Base-by-base conservation (phyloP, 2,888 invertebrate species). In the Philopedon plagiatum region DNA sequence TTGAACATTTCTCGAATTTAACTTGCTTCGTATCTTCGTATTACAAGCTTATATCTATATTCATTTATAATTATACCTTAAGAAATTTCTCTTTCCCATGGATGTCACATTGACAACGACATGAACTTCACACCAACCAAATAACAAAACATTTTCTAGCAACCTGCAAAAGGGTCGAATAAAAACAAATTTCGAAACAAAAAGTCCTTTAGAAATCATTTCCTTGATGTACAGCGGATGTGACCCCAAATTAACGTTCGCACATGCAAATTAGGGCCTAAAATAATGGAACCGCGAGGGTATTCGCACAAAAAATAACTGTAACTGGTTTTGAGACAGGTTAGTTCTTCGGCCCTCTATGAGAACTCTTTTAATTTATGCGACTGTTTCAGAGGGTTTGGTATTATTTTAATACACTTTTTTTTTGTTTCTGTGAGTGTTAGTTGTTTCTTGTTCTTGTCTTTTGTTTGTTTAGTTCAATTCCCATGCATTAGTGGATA, bases 291-390 rank as follows among this genome's bases (percentile, higher is more conserved):
- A 61, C 51, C 11, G 49, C 19, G 23, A 49, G 39, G 65, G 64
- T 41, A 54, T 18, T 37, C 58, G 39, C 9, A 41, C 19, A 66
- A 74, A 66, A 66, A 71, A 74, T 63, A 63, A 73, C 51, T 61
- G 70, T 71, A 74, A 74, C 74, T 74, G 62, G 74, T 74, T 74
- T 26, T 19, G 68, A 58, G 58, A 73, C 73, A 73, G 73, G 69
- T 69, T 73, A 63, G 63, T 68, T 73, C 73, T 69, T 69, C 26
- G 29, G 34, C 58, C 58, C 49, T 58, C 49, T 41, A 13, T 64
- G 64, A 41, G 64, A 64, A 64, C 54, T 29, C n/a, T 66, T 49
- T 58, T 66, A 58, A 57, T 58, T 66, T 57, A 60, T 66, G 58
- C 58, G 15, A 32, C 18, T 15, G 8, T 21, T 15, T 19, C 19